These are phyloP conservation scores for Camponotus floridanus DNA, from an alignment of 1,140 invertebrate species.

Conservation along the genomic window DNA sequence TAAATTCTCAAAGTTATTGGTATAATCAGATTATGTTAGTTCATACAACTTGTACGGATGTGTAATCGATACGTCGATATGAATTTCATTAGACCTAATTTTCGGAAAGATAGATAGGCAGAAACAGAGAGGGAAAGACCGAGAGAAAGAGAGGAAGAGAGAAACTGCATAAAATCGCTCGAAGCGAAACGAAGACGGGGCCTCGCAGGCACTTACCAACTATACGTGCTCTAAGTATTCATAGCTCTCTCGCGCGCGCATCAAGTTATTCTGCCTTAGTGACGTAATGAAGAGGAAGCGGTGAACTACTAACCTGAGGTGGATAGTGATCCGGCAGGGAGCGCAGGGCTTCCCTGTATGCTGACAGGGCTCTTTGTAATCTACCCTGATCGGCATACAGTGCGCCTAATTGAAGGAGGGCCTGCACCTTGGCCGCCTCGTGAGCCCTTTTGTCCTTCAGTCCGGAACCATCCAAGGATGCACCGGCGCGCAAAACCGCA, in stretches of 20 bases:
- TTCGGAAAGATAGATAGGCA: not conserved
- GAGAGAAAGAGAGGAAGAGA: slow-evolving; percentile 31
- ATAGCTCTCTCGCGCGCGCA: slow-evolving; percentile 44
- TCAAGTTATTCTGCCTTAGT: slow-evolving; percentile 59
- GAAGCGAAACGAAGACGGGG: slow-evolving; percentile 33
- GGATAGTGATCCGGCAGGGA: slow-evolving; percentile 93
- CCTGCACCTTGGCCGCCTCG: slow-evolving; percentile 95
- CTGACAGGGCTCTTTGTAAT: slow-evolving; percentile 94
- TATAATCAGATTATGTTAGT: slow-evolving; percentile 6
- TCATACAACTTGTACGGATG: not conserved
- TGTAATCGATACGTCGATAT: slow-evolving; percentile 25
- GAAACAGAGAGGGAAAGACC: not conserved
- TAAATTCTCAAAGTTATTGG: not conserved
- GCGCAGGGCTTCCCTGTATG: slow-evolving; percentile 94
- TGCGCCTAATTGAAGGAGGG: slow-evolving; percentile 95
- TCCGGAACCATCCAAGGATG: slow-evolving; percentile 93
- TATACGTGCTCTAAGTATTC: slow-evolving; percentile 41
- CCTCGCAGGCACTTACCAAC: slow-evolving; percentile 28
- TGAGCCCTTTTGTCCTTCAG: slow-evolving; percentile 96
- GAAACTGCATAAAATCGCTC: slow-evolving; percentile 46
- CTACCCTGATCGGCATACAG: slow-evolving; percentile 95
- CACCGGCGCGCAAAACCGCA: slow-evolving; percentile 92
- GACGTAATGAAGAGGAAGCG: slow-evolving; percentile 65
- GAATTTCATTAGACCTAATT: slow-evolving; percentile 30
- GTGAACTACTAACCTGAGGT: slow-evolving; percentile 89